Percentiles rank a stretch among this genome's conserved stretches.
Conservation (phyloP, 2,113 vertebrate species). For the Rattus norvegicus region GRCr8 NC_086036.1:21520501-21521000, state of each 20-base stretch:
- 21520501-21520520: neutral
- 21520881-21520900: neutral
- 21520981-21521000: neutral
- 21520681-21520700: neutral
- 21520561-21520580: neutral
- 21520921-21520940: neutral
- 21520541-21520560: neutral
- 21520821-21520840: neutral
- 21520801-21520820: neutral
- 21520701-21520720: conserved; percentile 31
- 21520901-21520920: neutral
- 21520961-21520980: neutral
- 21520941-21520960: neutral
- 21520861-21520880: neutral
- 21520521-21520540: neutral
- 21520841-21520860: neutral
- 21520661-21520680: neutral
- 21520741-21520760: neutral
- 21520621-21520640: neutral
- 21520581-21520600: neutral
- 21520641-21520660: neutral
- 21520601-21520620: neutral
- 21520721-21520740: neutral
- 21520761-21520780: neutral
- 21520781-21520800: neutral